Evolutionary conservation across 2,113 vertebrate species (phyloP).

Genomic region (Gasterosteus nipponicus): DNA sequence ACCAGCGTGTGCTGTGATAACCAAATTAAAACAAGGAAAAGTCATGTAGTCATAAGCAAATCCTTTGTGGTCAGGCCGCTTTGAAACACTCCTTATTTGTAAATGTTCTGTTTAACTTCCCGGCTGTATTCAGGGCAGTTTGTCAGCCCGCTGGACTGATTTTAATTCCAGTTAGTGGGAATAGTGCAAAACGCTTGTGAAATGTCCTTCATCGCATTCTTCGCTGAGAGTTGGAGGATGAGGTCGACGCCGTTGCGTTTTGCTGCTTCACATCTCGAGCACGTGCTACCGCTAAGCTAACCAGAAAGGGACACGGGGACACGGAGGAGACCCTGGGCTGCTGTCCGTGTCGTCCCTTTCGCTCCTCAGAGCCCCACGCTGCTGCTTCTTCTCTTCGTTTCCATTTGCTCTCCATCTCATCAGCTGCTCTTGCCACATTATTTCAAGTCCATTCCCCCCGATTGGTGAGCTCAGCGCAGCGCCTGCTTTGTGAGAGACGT

Average conservation of each 20-base stretch:
- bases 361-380: constrained; percentile 11
- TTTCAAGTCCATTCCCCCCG: constrained; percentile 21
- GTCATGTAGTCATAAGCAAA: not conserved
- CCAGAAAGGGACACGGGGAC: constrained; percentile 10
- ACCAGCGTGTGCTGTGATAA: not conserved
- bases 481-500: not conserved
- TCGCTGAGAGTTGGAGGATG: not conserved
- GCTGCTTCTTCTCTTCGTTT: constrained; percentile 18
- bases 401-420: constrained; percentile 28
- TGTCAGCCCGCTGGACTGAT: not conserved
- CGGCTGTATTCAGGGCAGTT: not conserved
- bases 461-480: constrained; percentile 22
- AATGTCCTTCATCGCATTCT: not conserved
- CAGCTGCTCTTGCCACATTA: constrained; percentile 49
- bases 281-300: not conserved
- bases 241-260: not conserved
- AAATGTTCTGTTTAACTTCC: not conserved
- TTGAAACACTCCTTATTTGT: not conserved
- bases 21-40: not conserved
- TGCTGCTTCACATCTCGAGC: not conserved
- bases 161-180: not conserved
- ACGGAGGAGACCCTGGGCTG: constrained; percentile 31
- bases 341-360: constrained; percentile 30
- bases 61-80: not conserved
- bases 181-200: not conserved